Evolutionary conservation across 2,113 vertebrate species (phyloP), one percentile per base, ranked within the genome.

Genomic region (Petrocephalus microphthalmus): DNA sequence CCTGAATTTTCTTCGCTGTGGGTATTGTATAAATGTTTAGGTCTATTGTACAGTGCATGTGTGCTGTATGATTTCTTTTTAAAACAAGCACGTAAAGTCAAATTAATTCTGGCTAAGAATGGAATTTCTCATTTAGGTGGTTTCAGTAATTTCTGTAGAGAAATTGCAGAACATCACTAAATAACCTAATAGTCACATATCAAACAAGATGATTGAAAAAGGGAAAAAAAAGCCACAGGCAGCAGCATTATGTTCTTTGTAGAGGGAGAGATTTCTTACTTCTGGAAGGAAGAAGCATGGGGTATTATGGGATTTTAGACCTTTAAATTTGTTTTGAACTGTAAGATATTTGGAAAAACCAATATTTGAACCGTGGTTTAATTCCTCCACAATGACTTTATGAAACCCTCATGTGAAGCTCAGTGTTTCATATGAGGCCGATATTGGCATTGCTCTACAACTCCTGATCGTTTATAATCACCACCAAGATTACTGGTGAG

Each of bases 321-420:
- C 19, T 64, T 64, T 87, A 49, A 22, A 19, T 45, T 33, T 49
- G n/a, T 45, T 51, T 67, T 87, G 42, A 10, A 2, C 17, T 4
- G 33, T 11, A 81, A n/a, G 78, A 29, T 42, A 11, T 83, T 83
- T 45, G 22, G n/a, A 81, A 88, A 81, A 51, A 20, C 6, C 71
- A 88, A 81, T 37, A 78, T 83, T 49, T 60, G 37, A 47, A 47
- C 37, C 56, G 78, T 19, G 60, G 78, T 15, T 84, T 88, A 37
- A 19, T 88, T 29, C 20, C n/a, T 88, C 42, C 52, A 20, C 42
- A 67, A 67, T n/a, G n/a, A 29, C n/a, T 87, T 87, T 74, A 49
- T 8, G 5, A 47, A 78, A 87, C 1, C 56, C 42, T 87, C 56
- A 25, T 7, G 6, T 42, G 8, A 87, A 57, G 54, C n/a, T 57